Evolutionary conservation across 2,797 vertebrate genomes (phyloP), one percentile per base, ranked within the genome.

Genomic region (Crenichthys baileyi): DNA sequence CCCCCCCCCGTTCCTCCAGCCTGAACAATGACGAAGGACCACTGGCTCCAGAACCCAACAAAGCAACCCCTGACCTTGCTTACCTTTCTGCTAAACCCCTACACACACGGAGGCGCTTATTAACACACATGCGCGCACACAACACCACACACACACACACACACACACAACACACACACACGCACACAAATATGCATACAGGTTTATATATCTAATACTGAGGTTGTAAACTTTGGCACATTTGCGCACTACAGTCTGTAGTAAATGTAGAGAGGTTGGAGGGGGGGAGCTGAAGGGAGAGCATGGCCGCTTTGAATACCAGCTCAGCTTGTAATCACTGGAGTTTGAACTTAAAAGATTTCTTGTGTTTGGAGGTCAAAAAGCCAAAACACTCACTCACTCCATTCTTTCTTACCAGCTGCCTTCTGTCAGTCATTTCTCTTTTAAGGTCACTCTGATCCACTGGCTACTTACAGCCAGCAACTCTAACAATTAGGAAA

Each of bases 331-430:
- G 89, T 93, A 94, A 93, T 94, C 91, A 83, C 91, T 90, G 89
- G 84, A 93, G 91, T 94, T 94, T 94, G 92, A 95, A 94, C 91
- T 93, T 85, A 84, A 88, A 93, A 84, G 88, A 88, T 89, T 91
- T 93, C 89, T 88, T 88, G 89, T 92, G 92, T 87, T 88, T 79
- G 87, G 86, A 94, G 93, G 94, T 95, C 93, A 95, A 95, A 88
- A 93, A 94, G 92, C 89, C 88, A 91, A 90, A 89, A 73, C 89
- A 89, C 91, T 94, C 90, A 88, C 80, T 90, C 78, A 70, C 83
- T 80, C 75, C 67, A 74, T 79, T 85, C 85, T 87, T 88, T 86
- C 81, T 89, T 83, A 89, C 61, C 84, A 4, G 44, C 89, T 88
- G 85, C 87, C 82, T 84, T 87, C 89, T 84, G 89, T 90, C 90